A percentile compares a stretch with the other conserved stretches of the same genome.
These are phyloP conservation scores for Hirtodrosophila histrioides DNA, from an alignment of 2,888 invertebrate genomes.

Conservation along the genomic window DNA sequence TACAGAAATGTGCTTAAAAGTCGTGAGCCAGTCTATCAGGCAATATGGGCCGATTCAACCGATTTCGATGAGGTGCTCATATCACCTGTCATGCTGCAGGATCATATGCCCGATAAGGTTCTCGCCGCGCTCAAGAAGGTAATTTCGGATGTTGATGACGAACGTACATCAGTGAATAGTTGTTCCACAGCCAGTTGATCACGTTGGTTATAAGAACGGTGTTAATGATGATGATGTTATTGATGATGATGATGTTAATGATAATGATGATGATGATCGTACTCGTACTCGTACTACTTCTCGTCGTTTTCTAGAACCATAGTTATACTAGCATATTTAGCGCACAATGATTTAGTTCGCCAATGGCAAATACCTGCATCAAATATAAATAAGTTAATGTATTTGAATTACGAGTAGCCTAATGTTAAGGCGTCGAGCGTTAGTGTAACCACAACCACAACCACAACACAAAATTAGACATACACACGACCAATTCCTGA, in stretches of 20 bases:
- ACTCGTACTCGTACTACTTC: constrained; percentile 12
- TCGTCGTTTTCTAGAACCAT: constrained; percentile 37
- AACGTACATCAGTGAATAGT: constrained; percentile 76
- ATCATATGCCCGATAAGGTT: constrained; percentile 95
- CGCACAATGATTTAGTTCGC: constrained; percentile 39
- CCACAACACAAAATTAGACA: constrained; percentile 19
- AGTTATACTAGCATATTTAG: constrained; percentile 19
- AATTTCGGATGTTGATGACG: constrained; percentile 83
- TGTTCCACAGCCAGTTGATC: constrained; percentile 73
- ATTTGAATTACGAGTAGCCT: constrained; percentile 28
- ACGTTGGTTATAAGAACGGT: constrained; percentile 10
- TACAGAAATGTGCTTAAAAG: constrained; percentile 88
- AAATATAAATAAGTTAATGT: constrained; percentile 24
- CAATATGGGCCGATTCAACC: constrained; percentile 92
- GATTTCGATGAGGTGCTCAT: constrained; percentile 95
- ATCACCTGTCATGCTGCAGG: constrained; percentile 95
- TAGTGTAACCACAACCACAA: constrained; percentile 23
- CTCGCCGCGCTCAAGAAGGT: constrained; percentile 94
- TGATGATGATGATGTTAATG: constrained; percentile 36
- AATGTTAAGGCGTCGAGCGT: constrained; percentile 31
- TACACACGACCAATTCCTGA: not conserved
- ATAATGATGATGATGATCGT: constrained; percentile 34
- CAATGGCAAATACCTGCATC: constrained; percentile 1
- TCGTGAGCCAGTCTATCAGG: constrained; percentile 93
- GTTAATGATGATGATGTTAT: constrained; percentile 20